phyloP scores from a whole-genome alignment of 2,797 vertebrate species.

The Acrossocheilus wenchowensis region DNA sequence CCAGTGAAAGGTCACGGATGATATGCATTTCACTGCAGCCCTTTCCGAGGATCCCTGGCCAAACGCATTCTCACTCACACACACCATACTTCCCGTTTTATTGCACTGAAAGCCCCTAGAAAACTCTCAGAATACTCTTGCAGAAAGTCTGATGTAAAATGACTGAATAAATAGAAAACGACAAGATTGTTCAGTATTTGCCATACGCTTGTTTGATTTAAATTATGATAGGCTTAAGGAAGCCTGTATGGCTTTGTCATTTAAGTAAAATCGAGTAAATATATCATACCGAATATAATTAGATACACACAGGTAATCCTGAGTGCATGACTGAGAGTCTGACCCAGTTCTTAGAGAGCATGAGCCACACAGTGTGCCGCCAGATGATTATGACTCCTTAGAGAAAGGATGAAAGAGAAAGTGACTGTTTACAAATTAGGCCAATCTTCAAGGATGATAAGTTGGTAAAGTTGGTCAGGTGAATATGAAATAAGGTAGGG shows the following conservation, averaged over 20 bases:
- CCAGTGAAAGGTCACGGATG: constrained; percentile 66
- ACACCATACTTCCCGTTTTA: constrained; percentile 7
- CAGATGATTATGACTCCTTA: constrained; percentile 35
- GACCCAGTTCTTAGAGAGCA: constrained; percentile 51
- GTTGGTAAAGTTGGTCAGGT: constrained; percentile 19
- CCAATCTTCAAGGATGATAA: constrained; percentile 28
- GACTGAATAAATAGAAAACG: constrained; percentile 34
- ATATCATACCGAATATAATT: constrained; percentile 50
- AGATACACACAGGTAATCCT: constrained; percentile 54
- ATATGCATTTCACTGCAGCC: constrained; percentile 58
- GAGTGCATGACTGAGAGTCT: constrained; percentile 41
- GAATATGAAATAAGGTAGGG: background rate
- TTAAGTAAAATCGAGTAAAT: constrained; percentile 39
- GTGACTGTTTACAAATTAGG: constrained; percentile 37
- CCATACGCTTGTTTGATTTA: constrained; percentile 43
- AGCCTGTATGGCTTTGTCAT: constrained; percentile 47
- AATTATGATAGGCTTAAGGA: constrained; percentile 41
- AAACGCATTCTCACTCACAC: constrained; percentile 55
- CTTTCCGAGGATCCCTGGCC: constrained; percentile 62
- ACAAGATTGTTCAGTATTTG: constrained; percentile 30
- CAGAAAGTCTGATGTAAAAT: constrained; percentile 13
- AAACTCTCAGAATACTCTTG: constrained; percentile 6
- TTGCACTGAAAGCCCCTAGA: constrained; percentile 15
- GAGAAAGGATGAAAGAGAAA: constrained; percentile 33
- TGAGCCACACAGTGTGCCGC: constrained; percentile 30